Evolutionary conservation across 2,113 vertebrate genomes (phyloP).

Genomic region (Psephotus haematonotus): DNA sequence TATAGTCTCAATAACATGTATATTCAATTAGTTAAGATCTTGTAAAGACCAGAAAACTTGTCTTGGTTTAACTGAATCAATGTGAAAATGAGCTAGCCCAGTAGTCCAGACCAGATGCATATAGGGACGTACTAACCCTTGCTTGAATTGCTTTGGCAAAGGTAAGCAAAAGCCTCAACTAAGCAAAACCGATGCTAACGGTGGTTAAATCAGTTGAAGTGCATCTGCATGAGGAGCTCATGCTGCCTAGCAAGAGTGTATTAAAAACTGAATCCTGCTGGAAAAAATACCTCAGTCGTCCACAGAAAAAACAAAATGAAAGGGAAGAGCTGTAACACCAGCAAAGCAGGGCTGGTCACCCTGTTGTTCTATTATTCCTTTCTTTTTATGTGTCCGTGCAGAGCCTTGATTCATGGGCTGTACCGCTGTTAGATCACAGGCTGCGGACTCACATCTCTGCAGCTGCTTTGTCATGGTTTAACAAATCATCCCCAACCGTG

Average conservation of each 20-base stretch:
- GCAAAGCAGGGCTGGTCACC: background rate
- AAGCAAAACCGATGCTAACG: background rate
- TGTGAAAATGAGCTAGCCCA: background rate
- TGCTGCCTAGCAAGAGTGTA: background rate
- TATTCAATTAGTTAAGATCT: background rate
- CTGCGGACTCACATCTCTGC: fast-evolving
- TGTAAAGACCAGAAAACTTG: background rate
- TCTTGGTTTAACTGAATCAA: background rate
- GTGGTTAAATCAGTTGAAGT: background rate
- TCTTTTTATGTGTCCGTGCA: fast-evolving
- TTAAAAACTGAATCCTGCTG: background rate
- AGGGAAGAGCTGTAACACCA: background rate
- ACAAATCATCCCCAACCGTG: background rate
- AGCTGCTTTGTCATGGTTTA: background rate
- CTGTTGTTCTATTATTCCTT: background rate
- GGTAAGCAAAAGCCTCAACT: background rate
- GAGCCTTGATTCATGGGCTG: background rate
- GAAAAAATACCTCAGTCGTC: background rate
- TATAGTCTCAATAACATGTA: background rate
- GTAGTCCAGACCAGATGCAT: background rate
- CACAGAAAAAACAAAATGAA: background rate
- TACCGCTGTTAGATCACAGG: background rate
- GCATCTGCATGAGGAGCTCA: background rate
- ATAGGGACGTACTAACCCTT: background rate
- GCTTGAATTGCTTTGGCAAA: background rate